Base-by-base conservation (phyloP, 2,888 invertebrate species). In the Coleophora flavipennella region DNA sequence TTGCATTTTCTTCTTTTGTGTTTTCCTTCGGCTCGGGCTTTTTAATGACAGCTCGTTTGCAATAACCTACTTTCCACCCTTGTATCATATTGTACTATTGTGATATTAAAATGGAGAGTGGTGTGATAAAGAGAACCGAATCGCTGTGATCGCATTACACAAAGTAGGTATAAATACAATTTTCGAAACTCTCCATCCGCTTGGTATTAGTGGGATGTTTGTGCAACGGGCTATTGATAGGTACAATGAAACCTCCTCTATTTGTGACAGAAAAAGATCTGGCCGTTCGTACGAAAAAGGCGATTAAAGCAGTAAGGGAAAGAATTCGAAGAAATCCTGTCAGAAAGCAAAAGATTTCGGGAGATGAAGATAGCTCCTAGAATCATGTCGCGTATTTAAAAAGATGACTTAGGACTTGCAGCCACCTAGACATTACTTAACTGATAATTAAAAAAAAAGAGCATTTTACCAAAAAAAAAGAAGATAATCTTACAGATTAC, bases 251-350 rank as follows among this genome's bases (percentile, higher is more conserved):
- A 40, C 33, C 11, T 40, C 29, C 28, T 36, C 36, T 40, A 35
- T 43, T 37, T 41, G 40, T 42, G 40, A 43, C 41, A 43, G n/a
- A 39, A 38, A 36, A 41, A 32, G 37, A 36, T 35, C 37, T 36
- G 33, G 27, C 38, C 40, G 36, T 38, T 40, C 40, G 42, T 36
- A 42, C 35, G 37, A 40, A 35, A 42, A 38, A 38, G 36, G 40
- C 29, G 41, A 26, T 48, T 39, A 48, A 48, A 44, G 41, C 34
- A 41, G 44, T 41, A n/a, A n/a, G n/a, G n/a, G n/a, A n/a, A n/a
- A n/a, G n/a, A n/a, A n/a, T n/a, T n/a, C n/a, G n/a, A n/a, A n/a
- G n/a, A n/a, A n/a, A n/a, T n/a, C n/a, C n/a, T n/a, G n/a, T n/a
- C n/a, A n/a, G n/a, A n/a, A n/a, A 40, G 42, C 33, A 41, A 39